Base-by-base conservation (phyloP, 2,113 vertebrate genomes). In the Oncorhynchus clarkii region DNA sequence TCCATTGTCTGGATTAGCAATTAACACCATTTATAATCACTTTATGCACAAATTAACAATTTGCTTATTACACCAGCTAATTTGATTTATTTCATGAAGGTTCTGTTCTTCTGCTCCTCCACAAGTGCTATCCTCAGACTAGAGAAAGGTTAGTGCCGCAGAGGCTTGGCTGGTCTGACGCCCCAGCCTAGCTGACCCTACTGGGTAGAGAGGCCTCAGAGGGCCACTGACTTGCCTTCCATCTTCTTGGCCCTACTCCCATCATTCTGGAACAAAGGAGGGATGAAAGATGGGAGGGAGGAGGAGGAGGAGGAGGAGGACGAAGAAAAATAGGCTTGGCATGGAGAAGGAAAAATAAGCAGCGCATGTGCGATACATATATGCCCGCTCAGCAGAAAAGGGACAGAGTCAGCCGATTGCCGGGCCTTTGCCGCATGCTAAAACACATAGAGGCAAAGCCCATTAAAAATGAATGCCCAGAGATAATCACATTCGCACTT, bases 401-500 rank as follows among this genome's bases (percentile, higher is more conserved):
- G 79, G 34, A 8, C 31, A 11, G 91, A 94, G 82, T 94, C 93
- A 94, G 91, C 92, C 71, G 68, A 88, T 87, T 80, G 89, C 81
- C 14, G 74, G 89, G 87, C 89, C 24, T 88, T 88, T 85, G 85
- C 91, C 84, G 92, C 90, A 91, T 93, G 91, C 93, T 93, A 94
- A 94, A 94, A 94, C 92, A 93, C 91, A 91, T 86, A 90, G 89
- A 90, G 90, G 89, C 89, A 91, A 92, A 92, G 90, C 88, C 91
- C 90, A 94, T 94, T 94, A 94, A 94, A 94, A 94, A 94, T 94
- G 92, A 93, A 94, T 93, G 92, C 89, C 75, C 85, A 64, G 71
- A 89, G 87, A 94, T 94, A 94, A 94, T 94, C 93, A 92, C 92
- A 94, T 93, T 94, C 92, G 71, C 92, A 89, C 92, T 93, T 93